Base-by-base conservation (phyloP, 2,113 vertebrate species). In the Petrocephalus zakoni region DNA sequence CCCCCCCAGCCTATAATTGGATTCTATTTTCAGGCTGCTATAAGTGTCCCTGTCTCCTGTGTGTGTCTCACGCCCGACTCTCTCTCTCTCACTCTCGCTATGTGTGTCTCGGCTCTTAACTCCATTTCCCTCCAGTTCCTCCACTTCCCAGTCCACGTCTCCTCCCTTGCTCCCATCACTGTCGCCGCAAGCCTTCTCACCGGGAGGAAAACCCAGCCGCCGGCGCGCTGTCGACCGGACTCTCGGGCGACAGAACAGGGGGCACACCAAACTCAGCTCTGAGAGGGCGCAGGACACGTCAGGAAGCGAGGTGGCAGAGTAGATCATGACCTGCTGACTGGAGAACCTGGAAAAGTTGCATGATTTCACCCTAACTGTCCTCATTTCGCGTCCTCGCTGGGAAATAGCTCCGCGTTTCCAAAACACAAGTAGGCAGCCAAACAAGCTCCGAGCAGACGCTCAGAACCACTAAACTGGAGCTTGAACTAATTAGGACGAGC, bases 41-140 rank as follows among this genome's bases (percentile, higher is more conserved):
- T 94, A 95, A 95, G 95, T 95, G 94, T 95, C 93, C 92, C 93
- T 94, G 93, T 95, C 94, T 93, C 92, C 93, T 95, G 94, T 95
- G 95, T 94, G 94, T 94, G 94, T 95, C 94, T 96, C 93, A 89
- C 95, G 94, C 93, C 93, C 94, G 92, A 55, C 94, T 94, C 96
- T 94, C 94, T 96, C 95, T 95, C 96, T 95, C 94, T 95, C 96
- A 94, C 95, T 97, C 93, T 95, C 97, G 92, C 89, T 92, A 92
- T 90, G 83, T 92, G 92, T 94, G 89, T 91, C 92, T 92, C 85
- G 90, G 90, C 93, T 89, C 91, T 87, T 89, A 61, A 85, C 82
- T 51, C 90, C 90, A 90, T 89, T 92, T 90, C 84, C 88, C 90
- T 78, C 72, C 72, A 42, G 72, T 42, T 78, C 34, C 89, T 90